Evolutionary conservation across 2,113 vertebrate genomes (phyloP), one percentile per base, ranked within the genome.

Genomic region (Chamaetylas fuelleborni): DNA sequence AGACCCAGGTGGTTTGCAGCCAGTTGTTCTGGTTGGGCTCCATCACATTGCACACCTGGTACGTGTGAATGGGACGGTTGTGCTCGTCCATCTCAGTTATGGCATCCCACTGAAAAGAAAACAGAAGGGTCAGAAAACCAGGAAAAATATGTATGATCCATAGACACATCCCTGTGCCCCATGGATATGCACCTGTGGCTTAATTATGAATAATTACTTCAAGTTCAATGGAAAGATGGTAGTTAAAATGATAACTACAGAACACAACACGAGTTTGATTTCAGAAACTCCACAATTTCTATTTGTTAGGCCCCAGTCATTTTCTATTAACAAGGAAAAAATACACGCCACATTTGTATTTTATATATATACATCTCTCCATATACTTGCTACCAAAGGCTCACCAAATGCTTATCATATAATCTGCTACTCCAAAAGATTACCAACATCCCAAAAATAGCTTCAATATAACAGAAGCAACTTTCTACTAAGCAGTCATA

Each of bases 41-140:
- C 99, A 99, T 99, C 87, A 99, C 99, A 2, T 99, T 99, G 97
- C 99, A 99, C 28, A 99, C 99, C 96, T 99, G 99, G 96, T 99
- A 99, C 1, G 99, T 99, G 56, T 99, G 99, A 91, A 99, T 99
- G 94, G 99, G 99, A 38, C 98, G 98, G 95, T 99, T 99, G 96
- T 99, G 99, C 91, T 99, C 99, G 84, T 99, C 99, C 99, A 99
- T 99, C 97, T 99, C 99, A 47, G 99, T 99, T 95, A 99, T 99
- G 92, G 99, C 98, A 89, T 99, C 99, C 99, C 99, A 99, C 99
- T 99, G 94, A 8, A 93, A 97, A 96, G 77, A 90, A 88, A 69
- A 84, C 12, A 69, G 36, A 61, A 48, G 10, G 2, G 15, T 47
- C 81, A 65, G 42, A 69, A 60, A 79, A 70, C 3, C 6, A n/a